phyloP scores from a whole-genome alignment of 1,140 invertebrate species.

The Chrysomallon squamiferum region DNA sequence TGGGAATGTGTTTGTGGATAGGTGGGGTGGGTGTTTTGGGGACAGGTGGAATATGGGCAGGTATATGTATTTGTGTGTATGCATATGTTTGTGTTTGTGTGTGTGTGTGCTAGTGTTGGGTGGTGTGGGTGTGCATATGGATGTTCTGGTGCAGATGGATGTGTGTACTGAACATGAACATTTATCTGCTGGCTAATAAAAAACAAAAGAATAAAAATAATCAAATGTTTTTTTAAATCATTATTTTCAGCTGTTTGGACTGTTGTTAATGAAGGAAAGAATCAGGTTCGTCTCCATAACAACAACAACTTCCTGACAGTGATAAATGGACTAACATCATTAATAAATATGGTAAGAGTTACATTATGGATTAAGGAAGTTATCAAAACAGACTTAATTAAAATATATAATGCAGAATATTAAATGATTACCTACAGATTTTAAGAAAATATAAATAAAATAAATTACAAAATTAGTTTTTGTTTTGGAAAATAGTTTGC shows the following conservation, averaged over 20 bases:
- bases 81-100: not conserved
- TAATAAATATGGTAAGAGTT: constrained; percentile 47
- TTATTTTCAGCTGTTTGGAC: constrained; percentile 53
- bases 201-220: too few species aligned
- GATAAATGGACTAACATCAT: constrained; percentile 38
- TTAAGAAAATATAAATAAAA: not conserved
- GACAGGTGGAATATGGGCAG: not conserved
- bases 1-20: not conserved
- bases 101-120: not conserved
- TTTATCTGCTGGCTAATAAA: too few species aligned
- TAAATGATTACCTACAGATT: too few species aligned
- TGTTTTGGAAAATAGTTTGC: too few species aligned
- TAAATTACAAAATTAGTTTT: too few species aligned
- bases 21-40: not conserved
- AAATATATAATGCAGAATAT: too few species aligned
- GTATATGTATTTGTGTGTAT: not conserved
- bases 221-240: too few species aligned
- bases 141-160: not conserved
- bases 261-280: constrained; percentile 52
- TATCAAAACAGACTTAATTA: too few species aligned
- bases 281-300: constrained; percentile 57
- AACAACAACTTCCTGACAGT: constrained; percentile 59
- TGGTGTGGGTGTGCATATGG: not conserved
- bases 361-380: too few species aligned
- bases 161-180: too few species aligned